These are phyloP conservation scores for Cottoperca gobio DNA, from an alignment of 2,797 vertebrate genomes.

Conservation along the genomic window DNA sequence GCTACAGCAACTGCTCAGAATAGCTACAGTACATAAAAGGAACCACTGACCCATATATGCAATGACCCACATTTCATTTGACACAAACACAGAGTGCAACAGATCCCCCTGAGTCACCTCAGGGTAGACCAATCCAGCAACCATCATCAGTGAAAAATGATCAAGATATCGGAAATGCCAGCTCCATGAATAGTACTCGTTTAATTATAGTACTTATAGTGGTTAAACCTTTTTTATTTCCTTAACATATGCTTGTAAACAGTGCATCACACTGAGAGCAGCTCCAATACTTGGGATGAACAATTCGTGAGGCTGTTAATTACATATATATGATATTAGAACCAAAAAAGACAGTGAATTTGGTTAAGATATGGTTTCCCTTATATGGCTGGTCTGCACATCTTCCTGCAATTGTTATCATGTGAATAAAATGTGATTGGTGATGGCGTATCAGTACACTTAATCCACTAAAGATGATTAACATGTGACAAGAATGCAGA, in stretches of 20 bases:
- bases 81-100: conserved; percentile 51
- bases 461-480: conserved; percentile 38
- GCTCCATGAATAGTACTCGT: neutral
- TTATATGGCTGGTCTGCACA: neutral
- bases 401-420: conserved; percentile 1
- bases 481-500: conserved; percentile 49
- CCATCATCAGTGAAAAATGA: conserved; percentile 13
- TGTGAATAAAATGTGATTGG: conserved; percentile 26
- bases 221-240: neutral
- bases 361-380: neutral
- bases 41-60: conserved; percentile 80
- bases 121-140: conserved; percentile 15
- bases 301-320: neutral
- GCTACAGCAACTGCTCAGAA: conserved; percentile 67
- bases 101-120: conserved; percentile 51
- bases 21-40: conserved; percentile 67
- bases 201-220: too few relatives aligned
- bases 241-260: neutral
- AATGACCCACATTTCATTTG: conserved; percentile 78
- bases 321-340: neutral
- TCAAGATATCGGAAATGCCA: neutral
- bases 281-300: neutral
- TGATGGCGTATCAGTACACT: neutral
- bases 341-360: neutral
- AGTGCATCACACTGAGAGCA: neutral